Evolutionary conservation across 2,888 invertebrate genomes (phyloP).

Genomic region (Hirtodrosophila cameraria): DNA sequence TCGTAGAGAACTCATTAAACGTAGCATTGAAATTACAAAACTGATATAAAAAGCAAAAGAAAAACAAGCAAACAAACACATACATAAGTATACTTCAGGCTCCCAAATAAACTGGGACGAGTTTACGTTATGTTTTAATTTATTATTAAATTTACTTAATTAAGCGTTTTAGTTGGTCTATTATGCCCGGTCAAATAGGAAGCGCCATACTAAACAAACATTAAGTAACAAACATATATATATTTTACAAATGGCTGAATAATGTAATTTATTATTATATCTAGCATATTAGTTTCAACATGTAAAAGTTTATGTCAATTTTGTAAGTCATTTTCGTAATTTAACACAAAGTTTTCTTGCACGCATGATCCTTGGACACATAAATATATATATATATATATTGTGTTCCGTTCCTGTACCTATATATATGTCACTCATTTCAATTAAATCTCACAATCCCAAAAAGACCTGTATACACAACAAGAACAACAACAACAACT

Average conservation of each 20-base stretch:
- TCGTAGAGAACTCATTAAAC: constrained; percentile 46
- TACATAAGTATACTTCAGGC: constrained; percentile 11
- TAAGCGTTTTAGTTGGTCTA: constrained; percentile 12
- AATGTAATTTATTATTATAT: constrained; percentile 48
- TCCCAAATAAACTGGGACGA: constrained; percentile 4
- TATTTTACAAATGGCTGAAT: constrained; percentile 39
- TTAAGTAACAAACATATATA: constrained; percentile 28
- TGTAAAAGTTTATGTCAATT: constrained; percentile 58
- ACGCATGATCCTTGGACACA: constrained; percentile 11
- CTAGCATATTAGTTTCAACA: constrained; percentile 43
- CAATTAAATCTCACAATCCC: constrained; percentile 19
- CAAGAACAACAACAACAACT: constrained; percentile 7
- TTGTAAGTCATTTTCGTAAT: constrained; percentile 21
- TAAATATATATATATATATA: constrained; percentile 1
- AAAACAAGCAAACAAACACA: constrained; percentile 23
- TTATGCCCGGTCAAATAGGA: constrained; percentile 7
- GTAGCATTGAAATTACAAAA: constrained; percentile 45
- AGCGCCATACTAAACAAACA: constrained; percentile 45
- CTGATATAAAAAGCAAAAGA: not conserved
- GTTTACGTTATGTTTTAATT: constrained; percentile 12
- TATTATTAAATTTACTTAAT: constrained; percentile 20
- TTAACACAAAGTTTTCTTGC: constrained; percentile 20
- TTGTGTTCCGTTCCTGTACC: constrained; percentile 68
- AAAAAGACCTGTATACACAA: constrained; percentile 31
- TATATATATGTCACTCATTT: constrained; percentile 55